Base-by-base conservation (phyloP, 2,888 invertebrate species). In the Xanthorhoe designata region DNA sequence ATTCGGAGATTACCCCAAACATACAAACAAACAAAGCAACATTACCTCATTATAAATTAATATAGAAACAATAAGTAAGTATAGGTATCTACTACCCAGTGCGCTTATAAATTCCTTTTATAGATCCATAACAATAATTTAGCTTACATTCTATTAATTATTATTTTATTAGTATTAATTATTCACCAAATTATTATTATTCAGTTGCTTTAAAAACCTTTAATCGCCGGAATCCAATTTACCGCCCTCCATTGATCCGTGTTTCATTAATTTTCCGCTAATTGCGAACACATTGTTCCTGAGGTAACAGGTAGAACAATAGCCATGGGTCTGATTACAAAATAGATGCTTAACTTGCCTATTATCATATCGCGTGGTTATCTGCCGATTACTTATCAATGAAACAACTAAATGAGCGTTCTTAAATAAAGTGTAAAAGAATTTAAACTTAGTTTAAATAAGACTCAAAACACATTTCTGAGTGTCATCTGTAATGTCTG, bases 281-380 rank as follows among this genome's bases (percentile, higher is more conserved):
- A 67, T 67, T 55, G 29, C 35, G n/a, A 56, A 61, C 66, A 59
- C 59, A 55, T 66, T 67, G 66, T 63, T 24, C 7, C n/a, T n/a
- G 32, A 8, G 35, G 19, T 56, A 50, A 19, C 10, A 17, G 6
- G 38, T 6, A 55, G 18, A 56, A 55, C 55, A 62, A 54, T 54
- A 49, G 54, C n/a, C 35, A 45, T 57, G 29, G 32, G 15, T 49
- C 18, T 13, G 49, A 35, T 19, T 32, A 42, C 13, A 19, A 45
- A 19, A 8, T 19, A 45, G 6, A 19, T n/a, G 24, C 13, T 24
- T 13, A 51, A 1, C 10, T 24, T n/a, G 53, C 32, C 9, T 32
- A 53, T 35, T 17, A 10, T 13, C 13, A 1, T 42, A 42, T 13
- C 38, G 38, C 38, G 9, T 35, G 8, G 35, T 35, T 35, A 38